Evolutionary conservation across 2,888 invertebrate species (phyloP), one percentile per base, ranked within the genome.

Genomic region (Psylliodes chrysocephalus): DNA sequence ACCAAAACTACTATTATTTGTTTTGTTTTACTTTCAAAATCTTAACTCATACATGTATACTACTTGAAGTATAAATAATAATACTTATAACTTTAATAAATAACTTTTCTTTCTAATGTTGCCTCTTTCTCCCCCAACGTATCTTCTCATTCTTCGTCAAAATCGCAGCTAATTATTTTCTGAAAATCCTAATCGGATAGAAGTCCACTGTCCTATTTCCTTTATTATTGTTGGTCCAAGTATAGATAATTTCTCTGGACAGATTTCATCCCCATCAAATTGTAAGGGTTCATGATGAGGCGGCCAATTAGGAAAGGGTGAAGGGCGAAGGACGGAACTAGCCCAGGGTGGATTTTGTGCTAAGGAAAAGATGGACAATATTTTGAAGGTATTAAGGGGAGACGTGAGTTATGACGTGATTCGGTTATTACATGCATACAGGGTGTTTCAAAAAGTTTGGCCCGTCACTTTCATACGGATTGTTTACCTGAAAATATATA

Each of bases 181-280:
- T 33, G 69, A 64, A 57, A 63, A 54, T 60, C 63, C 38, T 69
- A 64, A 69, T 69, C 66, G 57, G 64, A 64, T 69, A 54, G 57
- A 66, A 59, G 59, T 55, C 60, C 63, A 60, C 33, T 54, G 61
- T 59, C 63, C 57, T 54, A 57, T 62, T 61, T 61, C 55, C 57
- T 61, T 62, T 66, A 64, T 66, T 64, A 64, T 57, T 64, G 64
- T 62, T 62, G 63, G 44, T 51, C 47, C 49, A 63, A 62, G 66
- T 66, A 69, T 51, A 64, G 69, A 67, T 65, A 63, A 65, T 64
- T 61, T 63, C 67, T 60, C 57, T 61, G 66, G 69, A 72, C 70
- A 73, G 68, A 69, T 73, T 67, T 72, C 70, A 73, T 70, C 71
- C 69, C 66, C 64, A 63, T 68, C 67, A 68, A 66, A 66, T 66